Conservation (phyloP, 2,113 vertebrate species). For the Hippocampus barbouri region DNA sequence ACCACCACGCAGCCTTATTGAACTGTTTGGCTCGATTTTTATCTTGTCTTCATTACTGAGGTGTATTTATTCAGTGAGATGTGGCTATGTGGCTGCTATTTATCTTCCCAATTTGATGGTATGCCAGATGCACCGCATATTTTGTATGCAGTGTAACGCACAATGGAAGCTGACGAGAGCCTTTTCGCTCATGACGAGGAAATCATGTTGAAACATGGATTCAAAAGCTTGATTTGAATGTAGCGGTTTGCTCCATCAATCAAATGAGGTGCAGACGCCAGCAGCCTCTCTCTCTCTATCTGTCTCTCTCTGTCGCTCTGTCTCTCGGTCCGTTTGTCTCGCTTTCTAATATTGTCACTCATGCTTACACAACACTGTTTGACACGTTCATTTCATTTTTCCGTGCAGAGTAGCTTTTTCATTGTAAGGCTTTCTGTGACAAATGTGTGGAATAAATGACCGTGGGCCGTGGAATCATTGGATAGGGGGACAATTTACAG, state of each 20-base stretch:
- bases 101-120: slow-evolving; percentile 33
- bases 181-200: background rate
- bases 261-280: no score
- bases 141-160: slow-evolving; percentile 7
- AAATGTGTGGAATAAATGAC: background rate
- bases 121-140: slow-evolving; percentile 22
- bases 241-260: no score
- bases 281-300: no score
- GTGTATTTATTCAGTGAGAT: slow-evolving; percentile 41
- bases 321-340: no score
- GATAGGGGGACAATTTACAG: background rate
- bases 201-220: no score
- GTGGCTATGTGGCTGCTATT: slow-evolving; percentile 40
- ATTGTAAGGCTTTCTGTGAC: slow-evolving; percentile 5
- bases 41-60: slow-evolving; percentile 17
- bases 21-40: slow-evolving; percentile 25
- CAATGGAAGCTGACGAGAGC: background rate
- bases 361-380: background rate
- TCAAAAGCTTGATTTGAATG: no score
- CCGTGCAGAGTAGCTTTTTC: background rate
- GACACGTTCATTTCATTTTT: background rate
- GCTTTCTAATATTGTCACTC: background rate
- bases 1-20: background rate
- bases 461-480: background rate
- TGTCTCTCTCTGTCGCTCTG: no score